Evolutionary conservation across 2,888 invertebrate species (phyloP).

Genomic region (Drosophila mercatorum): DNA sequence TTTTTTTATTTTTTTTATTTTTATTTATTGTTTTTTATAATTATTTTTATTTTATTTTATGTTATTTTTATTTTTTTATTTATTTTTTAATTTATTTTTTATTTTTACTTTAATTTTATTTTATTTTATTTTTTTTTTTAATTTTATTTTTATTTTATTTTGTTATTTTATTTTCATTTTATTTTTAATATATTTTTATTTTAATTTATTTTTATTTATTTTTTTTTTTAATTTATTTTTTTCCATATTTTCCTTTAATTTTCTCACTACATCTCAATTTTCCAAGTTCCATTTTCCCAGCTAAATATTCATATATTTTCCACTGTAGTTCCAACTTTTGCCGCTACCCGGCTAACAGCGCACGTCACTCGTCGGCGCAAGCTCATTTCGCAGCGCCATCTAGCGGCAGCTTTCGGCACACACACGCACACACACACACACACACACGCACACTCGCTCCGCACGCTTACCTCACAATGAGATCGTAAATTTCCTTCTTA

Average conservation of each 20-base stretch:
- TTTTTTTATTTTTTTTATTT: too few species aligned
- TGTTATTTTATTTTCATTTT: too few species aligned
- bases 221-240: background rate
- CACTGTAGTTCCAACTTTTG: background rate
- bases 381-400: slow-evolving; percentile 53
- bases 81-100: too few species aligned
- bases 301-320: background rate
- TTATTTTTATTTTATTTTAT: too few species aligned
- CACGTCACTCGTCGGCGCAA: slow-evolving; percentile 26
- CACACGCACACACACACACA: background rate
- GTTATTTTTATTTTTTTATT: too few species aligned
- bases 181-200: too few species aligned
- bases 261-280: background rate
- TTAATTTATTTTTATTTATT: too few species aligned
- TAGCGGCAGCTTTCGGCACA: slow-evolving; percentile 45
- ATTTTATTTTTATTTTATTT: too few species aligned
- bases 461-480: slow-evolving; percentile 89
- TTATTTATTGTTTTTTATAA: too few species aligned
- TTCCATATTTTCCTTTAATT: background rate
- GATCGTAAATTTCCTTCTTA: slow-evolving; percentile 91
- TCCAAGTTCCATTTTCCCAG: slow-evolving; percentile 3
- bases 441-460: background rate
- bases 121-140: too few species aligned
- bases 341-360: slow-evolving; percentile 13
- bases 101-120: too few species aligned